A percentile compares a stretch with the other conserved stretches of the same genome.
phyloP scores from a whole-genome alignment of 2,888 invertebrate genomes.

The Odontocerum albicorne region DNA sequence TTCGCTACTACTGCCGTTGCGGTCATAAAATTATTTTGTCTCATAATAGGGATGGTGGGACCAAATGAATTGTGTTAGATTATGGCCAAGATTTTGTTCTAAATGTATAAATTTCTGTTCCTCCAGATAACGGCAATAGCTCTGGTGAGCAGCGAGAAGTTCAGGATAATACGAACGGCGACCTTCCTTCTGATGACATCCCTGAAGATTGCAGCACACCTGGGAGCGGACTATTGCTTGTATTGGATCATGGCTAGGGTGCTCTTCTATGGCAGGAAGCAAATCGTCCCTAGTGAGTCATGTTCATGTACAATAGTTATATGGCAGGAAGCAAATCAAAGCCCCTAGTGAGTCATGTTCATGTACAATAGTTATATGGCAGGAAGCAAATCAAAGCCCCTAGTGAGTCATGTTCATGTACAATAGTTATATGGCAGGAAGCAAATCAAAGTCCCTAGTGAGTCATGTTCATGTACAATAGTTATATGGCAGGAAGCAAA shows the following conservation, averaged over 20 bases:
- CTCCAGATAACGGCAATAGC: constrained; percentile 42
- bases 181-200: constrained; percentile 67
- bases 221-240: constrained; percentile 75
- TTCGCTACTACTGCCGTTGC: too few species aligned
- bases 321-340: too few species aligned
- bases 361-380: background rate
- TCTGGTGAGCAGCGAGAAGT: constrained; percentile 41
- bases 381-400: background rate
- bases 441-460: background rate
- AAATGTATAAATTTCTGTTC: background rate
- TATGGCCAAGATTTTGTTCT: too few species aligned
- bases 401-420: background rate
- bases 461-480: background rate
- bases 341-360: too few species aligned
- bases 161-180: constrained; percentile 40
- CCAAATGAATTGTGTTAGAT: too few species aligned
- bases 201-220: constrained; percentile 71
- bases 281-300: constrained; percentile 6
- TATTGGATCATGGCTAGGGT: constrained; percentile 58
- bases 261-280: constrained; percentile 1
- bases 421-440: background rate
- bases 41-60: too few species aligned
- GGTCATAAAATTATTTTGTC: too few species aligned
- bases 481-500: background rate
- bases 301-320: too few species aligned